Percentiles rank a stretch among this genome's conserved stretches.
These are phyloP conservation scores for Drusus annulatus DNA, from an alignment of 1,140 invertebrate species.

Conservation along the genomic window DNA sequence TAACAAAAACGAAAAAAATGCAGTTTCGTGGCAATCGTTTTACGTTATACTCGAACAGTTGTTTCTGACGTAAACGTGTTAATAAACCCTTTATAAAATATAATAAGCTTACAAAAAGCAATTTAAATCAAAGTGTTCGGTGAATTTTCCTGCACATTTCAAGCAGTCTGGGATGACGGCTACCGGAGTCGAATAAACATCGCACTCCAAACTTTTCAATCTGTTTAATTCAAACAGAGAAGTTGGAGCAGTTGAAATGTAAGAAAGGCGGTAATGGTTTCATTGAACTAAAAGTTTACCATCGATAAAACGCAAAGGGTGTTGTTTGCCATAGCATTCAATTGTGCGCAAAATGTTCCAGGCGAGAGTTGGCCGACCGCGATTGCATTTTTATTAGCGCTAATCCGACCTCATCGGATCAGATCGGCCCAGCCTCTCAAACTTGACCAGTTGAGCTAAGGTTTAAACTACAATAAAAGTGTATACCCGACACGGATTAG, in stretches of 20 bases:
- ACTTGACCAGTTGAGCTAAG: not conserved
- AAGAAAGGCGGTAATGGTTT: slow-evolving; percentile 36
- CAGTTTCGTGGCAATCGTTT: no score
- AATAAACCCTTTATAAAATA: no score
- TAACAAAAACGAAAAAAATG: no score
- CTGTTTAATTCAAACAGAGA: slow-evolving; percentile 7
- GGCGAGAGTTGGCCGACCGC: slow-evolving; percentile 13
- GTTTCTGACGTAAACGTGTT: no score
- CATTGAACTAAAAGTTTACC: slow-evolving; percentile 44
- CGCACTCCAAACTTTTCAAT: slow-evolving; percentile 6
- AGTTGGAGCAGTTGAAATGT: slow-evolving; percentile 4
- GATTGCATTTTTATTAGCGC: slow-evolving; percentile 47
- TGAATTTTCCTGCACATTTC: no score
- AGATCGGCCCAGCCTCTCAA: not conserved
- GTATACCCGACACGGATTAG: slow-evolving; percentile 27
- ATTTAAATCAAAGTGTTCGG: no score
- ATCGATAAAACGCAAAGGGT: slow-evolving; percentile 45
- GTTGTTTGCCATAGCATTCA: slow-evolving; percentile 52
- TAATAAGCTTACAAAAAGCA: no score
- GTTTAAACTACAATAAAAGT: slow-evolving; percentile 44
- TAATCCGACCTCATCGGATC: slow-evolving; percentile 4
- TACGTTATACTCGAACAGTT: no score
- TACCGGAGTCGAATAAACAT: not conserved
- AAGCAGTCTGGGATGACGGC: not conserved
- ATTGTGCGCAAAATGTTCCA: slow-evolving; percentile 52